Evolutionary conservation across 2,888 invertebrate genomes (phyloP), one percentile per base, ranked within the genome.

Genomic region (Frankliniella intonsa): DNA sequence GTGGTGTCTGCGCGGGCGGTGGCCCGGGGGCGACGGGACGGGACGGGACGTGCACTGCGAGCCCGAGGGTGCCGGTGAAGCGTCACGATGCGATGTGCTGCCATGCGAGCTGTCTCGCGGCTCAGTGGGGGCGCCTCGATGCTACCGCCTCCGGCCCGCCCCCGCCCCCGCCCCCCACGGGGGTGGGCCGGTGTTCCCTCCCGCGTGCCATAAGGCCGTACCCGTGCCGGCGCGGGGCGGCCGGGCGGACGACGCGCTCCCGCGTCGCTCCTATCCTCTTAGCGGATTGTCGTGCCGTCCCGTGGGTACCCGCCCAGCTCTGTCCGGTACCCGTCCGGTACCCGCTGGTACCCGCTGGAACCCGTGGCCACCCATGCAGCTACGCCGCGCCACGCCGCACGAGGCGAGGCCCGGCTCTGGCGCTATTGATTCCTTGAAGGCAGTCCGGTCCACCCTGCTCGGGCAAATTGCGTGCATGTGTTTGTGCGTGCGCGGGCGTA

Each of bases 361-460:
- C 38, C 55, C 17, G 55, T 55, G 19, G 12, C 14, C 55, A 55
- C 17, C 55, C 55, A 14, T 14, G 55, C 55, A 38, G 38, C 38
- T 38, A 38, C 38, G 38, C 2, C 38, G 38, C 38, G 38, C 38
- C 38, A 38, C 38, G 38, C 38, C 38, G 38, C 38, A 5, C 38
- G 38, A 38, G 38, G 38, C 55, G 55, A 14, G 14, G 55, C 11
- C 25, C 22, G 69, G n/a, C 69, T 25, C 69, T 8, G 69, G 22
- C 22, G 25, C 69, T 25, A 76, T 76, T 76, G 69, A 76, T 76
- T 76, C 69, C 69, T 76, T 76, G 22, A 76, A 76, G 69, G 69
- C 69, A 62, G 62, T 17, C 69, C 62, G 17, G 69, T 76, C 69
- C 69, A 76, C 69, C 69, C 69, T 76, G 38, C 69, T 76, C 38